Base-by-base conservation (phyloP, 2,888 invertebrate genomes). In the Bellardia bayeri region DNA sequence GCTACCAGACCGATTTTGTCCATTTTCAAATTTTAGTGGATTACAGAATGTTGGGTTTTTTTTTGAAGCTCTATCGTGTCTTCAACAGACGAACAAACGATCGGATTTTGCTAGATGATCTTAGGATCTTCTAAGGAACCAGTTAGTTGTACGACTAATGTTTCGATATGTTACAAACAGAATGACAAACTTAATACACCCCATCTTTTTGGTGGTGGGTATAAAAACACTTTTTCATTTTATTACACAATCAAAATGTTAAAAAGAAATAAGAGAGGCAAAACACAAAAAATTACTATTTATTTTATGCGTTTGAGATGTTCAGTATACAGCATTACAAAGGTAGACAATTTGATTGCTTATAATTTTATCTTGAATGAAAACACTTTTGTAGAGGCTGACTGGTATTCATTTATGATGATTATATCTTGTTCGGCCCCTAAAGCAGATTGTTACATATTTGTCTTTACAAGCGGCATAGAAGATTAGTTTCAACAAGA, bases 311-410 rank as follows among this genome's bases (percentile, higher is more conserved):
- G 40, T 64, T 66, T 9, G 3, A 66, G 11, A 49, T 66, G 42
- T 66, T 66, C 45, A 45, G 14, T 23, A 8, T 13, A 45, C 23
- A 42, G 1, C 11, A 45, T 45, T 45, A 23, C 23, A 6, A 69
- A 69, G 69, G 69, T 68, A 49, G 68, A 68, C 49, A 68, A 68
- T 68, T 68, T 68, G 68, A 49, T 49, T 68, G 45, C 68, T 30
- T 45, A 45, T 30, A 30, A 68, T 68, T 68, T 68, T 68, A 68
- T 68, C 45, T 23, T 45, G 9, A 13, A 64, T 42, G 42, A 42
- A 42, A 11, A 33, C 0, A 7, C 6, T 23, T 5, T 45, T 49
- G 6, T 23, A 49, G 49, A 30, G 61, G 33, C n/a, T 61, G 61
- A 14, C n/a, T 61, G 33, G 14, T 37, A 33, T 61, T 33, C 33